Conservation (phyloP, 2,113 vertebrate species). For the Promerops cafer region DNA sequence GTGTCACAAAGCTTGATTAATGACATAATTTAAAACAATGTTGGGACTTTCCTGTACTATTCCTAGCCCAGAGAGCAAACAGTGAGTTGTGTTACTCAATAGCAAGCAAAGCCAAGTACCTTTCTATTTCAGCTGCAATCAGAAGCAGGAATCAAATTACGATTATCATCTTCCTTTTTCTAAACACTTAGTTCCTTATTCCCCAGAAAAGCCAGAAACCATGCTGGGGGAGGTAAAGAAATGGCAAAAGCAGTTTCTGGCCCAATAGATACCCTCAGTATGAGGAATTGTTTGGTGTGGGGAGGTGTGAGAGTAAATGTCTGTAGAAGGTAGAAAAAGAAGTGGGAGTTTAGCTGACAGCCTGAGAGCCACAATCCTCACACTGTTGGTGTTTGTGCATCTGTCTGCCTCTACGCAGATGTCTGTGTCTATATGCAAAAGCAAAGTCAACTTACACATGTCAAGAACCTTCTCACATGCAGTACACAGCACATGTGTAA, state of each 20-base stretch:
- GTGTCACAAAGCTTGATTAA: constrained; percentile 34
- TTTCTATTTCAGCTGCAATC: not conserved
- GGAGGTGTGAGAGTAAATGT: not conserved
- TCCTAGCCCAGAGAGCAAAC: not conserved
- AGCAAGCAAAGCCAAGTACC: not conserved
- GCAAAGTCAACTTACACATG: not conserved
- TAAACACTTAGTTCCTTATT: not conserved
- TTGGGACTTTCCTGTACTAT: constrained; percentile 14
- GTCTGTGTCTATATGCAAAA: not conserved
- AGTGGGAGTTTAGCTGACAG: not conserved
- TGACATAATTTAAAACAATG: constrained; percentile 26
- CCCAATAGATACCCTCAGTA: not conserved
- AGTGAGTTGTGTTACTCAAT: not conserved
- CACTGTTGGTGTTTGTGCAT: not conserved
- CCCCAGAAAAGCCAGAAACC: not conserved
- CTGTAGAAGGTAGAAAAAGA: not conserved
- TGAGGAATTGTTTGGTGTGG: not conserved
- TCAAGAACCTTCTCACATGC: not conserved
- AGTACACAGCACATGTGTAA: not conserved
- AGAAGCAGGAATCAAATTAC: not conserved
- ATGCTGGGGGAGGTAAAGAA: not conserved
- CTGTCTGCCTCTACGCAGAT: not conserved
- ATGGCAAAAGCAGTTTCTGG: not conserved
- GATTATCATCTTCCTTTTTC: not conserved
- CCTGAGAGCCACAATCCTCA: not conserved